Percentiles rank a stretch among this genome's conserved stretches.
phyloP scores from a whole-genome alignment of 1,140 invertebrate genomes.

The Lerema accius region DNA sequence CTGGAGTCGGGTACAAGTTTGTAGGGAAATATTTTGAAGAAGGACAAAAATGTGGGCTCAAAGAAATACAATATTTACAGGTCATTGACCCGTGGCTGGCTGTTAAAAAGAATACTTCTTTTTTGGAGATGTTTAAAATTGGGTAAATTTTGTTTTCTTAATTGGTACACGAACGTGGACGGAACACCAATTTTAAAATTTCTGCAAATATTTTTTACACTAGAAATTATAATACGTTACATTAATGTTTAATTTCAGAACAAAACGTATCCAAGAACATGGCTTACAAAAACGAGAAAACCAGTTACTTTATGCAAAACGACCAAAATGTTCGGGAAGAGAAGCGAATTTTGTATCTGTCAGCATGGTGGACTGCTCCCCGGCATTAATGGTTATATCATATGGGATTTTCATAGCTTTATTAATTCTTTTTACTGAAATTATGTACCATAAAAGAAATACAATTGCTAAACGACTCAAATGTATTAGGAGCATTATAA shows the following conservation, averaged over 20 bases:
- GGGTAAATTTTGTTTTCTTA: constrained; percentile 70
- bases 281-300: constrained; percentile 84
- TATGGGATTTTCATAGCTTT: constrained; percentile 71
- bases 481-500: not conserved
- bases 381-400: constrained; percentile 71
- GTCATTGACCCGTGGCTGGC: constrained; percentile 84
- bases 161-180: not conserved
- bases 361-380: constrained; percentile 83
- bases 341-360: constrained; percentile 83
- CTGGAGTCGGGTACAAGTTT: constrained; percentile 84
- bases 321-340: constrained; percentile 82
- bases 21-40: constrained; percentile 86
- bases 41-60: constrained; percentile 86
- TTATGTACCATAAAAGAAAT: constrained; percentile 39
- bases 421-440: constrained; percentile 44
- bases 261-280: constrained; percentile 83
- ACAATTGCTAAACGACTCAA: not conserved
- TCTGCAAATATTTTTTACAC: no score
- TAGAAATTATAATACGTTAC: no score
- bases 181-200: no score
- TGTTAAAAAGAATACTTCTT: constrained; percentile 84
- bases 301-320: constrained; percentile 83
- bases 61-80: constrained; percentile 85
- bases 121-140: constrained; percentile 85
- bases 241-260: constrained; percentile 74